phyloP scores from a whole-genome alignment of 2,113 vertebrate genomes.

The Calidris pugnax region DNA sequence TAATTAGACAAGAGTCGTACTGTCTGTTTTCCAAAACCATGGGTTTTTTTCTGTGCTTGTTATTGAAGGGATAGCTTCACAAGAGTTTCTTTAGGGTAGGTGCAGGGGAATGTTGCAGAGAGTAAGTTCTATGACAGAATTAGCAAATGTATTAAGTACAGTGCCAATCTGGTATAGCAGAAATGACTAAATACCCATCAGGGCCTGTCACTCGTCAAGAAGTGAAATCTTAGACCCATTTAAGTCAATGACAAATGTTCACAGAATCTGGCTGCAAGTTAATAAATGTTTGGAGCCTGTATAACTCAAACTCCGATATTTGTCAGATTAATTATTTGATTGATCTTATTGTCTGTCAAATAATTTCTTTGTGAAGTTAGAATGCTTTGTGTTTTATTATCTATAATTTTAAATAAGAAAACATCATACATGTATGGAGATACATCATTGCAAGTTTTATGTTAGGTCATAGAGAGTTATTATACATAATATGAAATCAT shows the following conservation, averaged over 20 bases:
- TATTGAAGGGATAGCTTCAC: slow-evolving; percentile 41
- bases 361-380: slow-evolving; percentile 27
- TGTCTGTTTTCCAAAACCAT: slow-evolving; percentile 29
- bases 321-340: slow-evolving; percentile 68
- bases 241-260: slow-evolving; percentile 71
- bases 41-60: background rate
- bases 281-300: slow-evolving; percentile 69
- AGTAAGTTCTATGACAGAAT: slow-evolving; percentile 69
- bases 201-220: slow-evolving; percentile 67
- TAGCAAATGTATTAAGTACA: slow-evolving; percentile 70
- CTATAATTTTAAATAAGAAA: slow-evolving; percentile 19
- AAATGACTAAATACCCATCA: slow-evolving; percentile 71
- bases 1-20: slow-evolving; percentile 17
- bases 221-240: slow-evolving; percentile 69
- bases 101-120: slow-evolving; percentile 49
- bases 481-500: background rate
- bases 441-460: background rate
- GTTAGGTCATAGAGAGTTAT: background rate
- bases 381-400: slow-evolving; percentile 16
- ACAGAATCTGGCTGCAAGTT: slow-evolving; percentile 67
- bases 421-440: background rate
- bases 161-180: slow-evolving; percentile 66
- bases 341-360: slow-evolving; percentile 61
- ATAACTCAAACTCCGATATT: slow-evolving; percentile 52
- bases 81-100: slow-evolving; percentile 50